A percentile compares a stretch with the other conserved stretches of the same genome.
phyloP scores from a whole-genome alignment of 2,113 vertebrate genomes.

The Eublepharis macularius region DNA sequence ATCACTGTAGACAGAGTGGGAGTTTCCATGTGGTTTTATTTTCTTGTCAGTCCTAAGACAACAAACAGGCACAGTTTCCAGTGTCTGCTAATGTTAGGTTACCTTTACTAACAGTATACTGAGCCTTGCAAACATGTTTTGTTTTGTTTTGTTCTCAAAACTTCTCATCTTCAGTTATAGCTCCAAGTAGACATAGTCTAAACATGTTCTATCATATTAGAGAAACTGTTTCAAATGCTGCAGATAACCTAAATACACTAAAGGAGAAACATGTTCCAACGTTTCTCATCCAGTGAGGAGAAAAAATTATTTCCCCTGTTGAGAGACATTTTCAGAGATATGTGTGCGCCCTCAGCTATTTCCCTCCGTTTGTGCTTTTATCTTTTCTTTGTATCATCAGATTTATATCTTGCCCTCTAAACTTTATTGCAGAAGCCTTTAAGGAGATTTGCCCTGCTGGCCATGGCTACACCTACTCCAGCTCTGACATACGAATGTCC shows the following conservation, averaged over 20 bases:
- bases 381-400: background rate
- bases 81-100: background rate
- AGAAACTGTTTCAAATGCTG: slow-evolving; percentile 2
- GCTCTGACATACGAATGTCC: slow-evolving; percentile 82
- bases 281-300: background rate
- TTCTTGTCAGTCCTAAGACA: slow-evolving; percentile 6
- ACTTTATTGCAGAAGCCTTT: slow-evolving; percentile 81
- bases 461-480: slow-evolving; percentile 93
- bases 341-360: background rate
- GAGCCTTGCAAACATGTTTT: slow-evolving; percentile 15
- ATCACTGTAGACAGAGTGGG: background rate
- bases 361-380: background rate
- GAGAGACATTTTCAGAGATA: background rate
- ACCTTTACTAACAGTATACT: background rate
- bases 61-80: background rate
- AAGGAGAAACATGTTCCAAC: background rate
- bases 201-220: slow-evolving; percentile 8
- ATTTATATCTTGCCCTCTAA: slow-evolving; percentile 5
- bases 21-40: background rate
- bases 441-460: slow-evolving; percentile 96
- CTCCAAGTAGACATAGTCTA: background rate
- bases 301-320: background rate
- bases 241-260: background rate
- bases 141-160: slow-evolving; percentile 1
- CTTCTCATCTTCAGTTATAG: background rate